Percentiles rank a stretch among this genome's conserved stretches.
phyloP scores from a whole-genome alignment of 2,797 vertebrate genomes.

The Microchirus variegatus region DNA sequence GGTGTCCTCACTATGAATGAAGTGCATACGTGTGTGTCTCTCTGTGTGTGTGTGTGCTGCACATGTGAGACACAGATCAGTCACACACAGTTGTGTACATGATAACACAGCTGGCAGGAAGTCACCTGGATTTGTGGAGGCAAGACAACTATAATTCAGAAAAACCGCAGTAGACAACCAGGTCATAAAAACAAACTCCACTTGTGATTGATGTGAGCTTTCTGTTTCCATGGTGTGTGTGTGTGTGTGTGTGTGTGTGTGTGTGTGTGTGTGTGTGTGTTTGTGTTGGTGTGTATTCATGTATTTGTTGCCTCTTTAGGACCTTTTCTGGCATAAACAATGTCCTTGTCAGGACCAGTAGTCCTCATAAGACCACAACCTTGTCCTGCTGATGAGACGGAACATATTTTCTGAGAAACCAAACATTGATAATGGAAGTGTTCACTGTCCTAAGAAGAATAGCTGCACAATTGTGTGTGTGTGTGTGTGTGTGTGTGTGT shows the following conservation, averaged over 20 bases:
- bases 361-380: too few species aligned
- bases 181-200: slow-evolving; percentile 20
- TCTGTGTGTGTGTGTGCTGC: not conserved
- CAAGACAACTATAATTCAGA: slow-evolving; percentile 27
- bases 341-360: too few species aligned
- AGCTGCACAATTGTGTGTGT: too few species aligned
- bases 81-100: slow-evolving; percentile 18
- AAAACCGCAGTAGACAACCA: slow-evolving; percentile 3
- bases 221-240: not conserved
- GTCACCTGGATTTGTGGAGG: slow-evolving; percentile 24
- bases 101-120: slow-evolving; percentile 40
- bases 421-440: too few species aligned
- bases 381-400: too few species aligned
- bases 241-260: slow-evolving; percentile 1
- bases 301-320: not conserved
- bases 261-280: not conserved
- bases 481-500: not conserved
- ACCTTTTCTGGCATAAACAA: not conserved
- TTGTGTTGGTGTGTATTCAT: not conserved
- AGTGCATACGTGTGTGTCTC: too few species aligned
- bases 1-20: too few species aligned
- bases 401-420: too few species aligned
- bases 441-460: too few species aligned
- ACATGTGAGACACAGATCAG: not conserved
- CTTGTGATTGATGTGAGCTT: slow-evolving; percentile 15